Evolutionary conservation across 1,140 invertebrate species (phyloP).

Genomic region (Melitaea cinxia): DNA sequence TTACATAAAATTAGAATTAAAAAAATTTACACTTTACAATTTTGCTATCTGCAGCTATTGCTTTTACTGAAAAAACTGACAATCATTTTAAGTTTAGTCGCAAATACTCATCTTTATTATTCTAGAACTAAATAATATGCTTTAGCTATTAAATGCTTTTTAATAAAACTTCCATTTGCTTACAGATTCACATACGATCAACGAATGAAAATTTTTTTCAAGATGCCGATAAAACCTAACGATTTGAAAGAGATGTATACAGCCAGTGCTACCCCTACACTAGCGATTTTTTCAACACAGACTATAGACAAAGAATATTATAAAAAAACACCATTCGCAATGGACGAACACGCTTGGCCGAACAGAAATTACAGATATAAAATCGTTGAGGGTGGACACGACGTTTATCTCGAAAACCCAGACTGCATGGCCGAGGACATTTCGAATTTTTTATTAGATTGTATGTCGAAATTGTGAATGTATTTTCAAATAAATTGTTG

Average conservation of each 20-base stretch:
- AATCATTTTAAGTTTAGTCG: too few species aligned
- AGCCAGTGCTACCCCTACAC: conserved; percentile 39
- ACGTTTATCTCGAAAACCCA: conserved; percentile 43
- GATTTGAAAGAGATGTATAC: conserved; percentile 46
- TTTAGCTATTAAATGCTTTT: not conserved
- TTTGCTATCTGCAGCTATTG: too few species aligned
- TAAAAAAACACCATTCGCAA: conserved; percentile 41
- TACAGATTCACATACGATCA: conserved; percentile 62
- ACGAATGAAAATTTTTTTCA: conserved; percentile 53
- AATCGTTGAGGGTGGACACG: conserved; percentile 45
- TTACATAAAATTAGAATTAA: too few species aligned
- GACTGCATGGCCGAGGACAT: conserved; percentile 42
- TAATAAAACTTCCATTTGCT: conserved; percentile 2
- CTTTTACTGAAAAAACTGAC: too few species aligned
- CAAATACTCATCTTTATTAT: too few species aligned
- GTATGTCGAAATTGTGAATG: conserved; percentile 25
- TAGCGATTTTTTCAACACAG: conserved; percentile 45
- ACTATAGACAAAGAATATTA: conserved; percentile 36
- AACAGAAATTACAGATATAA: conserved; percentile 48
- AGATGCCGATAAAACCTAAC: conserved; percentile 42
- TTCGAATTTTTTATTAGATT: conserved; percentile 38
- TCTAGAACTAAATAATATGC: too few species aligned
- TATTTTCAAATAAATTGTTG: too few species aligned
- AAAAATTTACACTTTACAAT: too few species aligned
- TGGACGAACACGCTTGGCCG: conserved; percentile 48